Evolutionary conservation across 2,113 vertebrate species (phyloP).

Genomic region (Carassius auratus): DNA sequence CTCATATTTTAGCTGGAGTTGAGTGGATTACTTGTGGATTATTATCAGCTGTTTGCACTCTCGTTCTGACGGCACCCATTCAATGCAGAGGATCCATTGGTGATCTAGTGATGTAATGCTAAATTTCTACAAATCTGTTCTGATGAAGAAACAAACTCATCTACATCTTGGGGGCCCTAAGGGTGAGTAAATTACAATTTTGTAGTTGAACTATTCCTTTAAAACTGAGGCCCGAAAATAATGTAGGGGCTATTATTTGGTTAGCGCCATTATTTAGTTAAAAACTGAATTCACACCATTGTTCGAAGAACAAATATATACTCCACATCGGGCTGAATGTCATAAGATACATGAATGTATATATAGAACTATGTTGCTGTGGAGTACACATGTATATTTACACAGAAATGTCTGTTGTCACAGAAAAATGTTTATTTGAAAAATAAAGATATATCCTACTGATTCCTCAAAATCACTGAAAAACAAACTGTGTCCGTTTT

Average conservation of each 20-base stretch:
- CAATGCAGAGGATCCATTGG: background rate
- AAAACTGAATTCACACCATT: background rate
- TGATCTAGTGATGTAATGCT: background rate
- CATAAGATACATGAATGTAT: conserved; percentile 58
- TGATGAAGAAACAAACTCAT: background rate
- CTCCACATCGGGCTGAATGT: background rate
- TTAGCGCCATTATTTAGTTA: background rate
- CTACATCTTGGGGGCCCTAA: background rate
- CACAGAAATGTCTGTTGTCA: conserved; percentile 73
- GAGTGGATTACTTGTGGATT: no score
- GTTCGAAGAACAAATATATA: background rate
- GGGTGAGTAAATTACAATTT: background rate
- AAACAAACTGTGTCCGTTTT: conserved; percentile 33
- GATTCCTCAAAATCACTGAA: conserved; percentile 66
- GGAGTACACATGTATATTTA: conserved; percentile 65
- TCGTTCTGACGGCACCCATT: background rate
- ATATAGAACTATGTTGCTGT: conserved; percentile 63
- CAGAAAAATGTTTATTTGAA: conserved; percentile 93
- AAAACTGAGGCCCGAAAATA: background rate
- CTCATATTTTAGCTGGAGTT: background rate
- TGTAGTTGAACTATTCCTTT: background rate
- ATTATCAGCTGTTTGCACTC: background rate
- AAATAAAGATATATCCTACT: conserved; percentile 96
- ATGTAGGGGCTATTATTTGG: background rate
- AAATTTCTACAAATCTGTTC: background rate